These are phyloP conservation scores for Aethes cnicana DNA, from an alignment of 2,888 invertebrate genomes.

Conservation along the genomic window DNA sequence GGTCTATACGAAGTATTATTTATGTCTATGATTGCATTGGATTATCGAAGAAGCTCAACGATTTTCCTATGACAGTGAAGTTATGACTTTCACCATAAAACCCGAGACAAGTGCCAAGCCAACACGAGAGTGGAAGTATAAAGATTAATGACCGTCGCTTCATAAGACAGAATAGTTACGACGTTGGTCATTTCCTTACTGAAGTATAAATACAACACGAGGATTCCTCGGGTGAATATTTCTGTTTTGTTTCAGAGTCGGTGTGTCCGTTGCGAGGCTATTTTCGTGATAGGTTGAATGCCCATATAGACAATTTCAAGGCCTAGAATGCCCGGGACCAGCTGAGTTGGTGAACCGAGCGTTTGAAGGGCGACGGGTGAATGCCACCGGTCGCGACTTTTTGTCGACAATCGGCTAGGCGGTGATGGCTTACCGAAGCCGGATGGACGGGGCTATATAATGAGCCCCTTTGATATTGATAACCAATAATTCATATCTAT, in stretches of 20 bases:
- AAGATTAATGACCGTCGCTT: constrained; percentile 48
- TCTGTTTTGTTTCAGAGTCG: constrained; percentile 22
- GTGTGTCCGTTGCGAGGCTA: constrained; percentile 39
- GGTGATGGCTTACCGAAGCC: constrained; percentile 66
- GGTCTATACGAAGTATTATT: too few species aligned
- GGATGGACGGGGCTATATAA: constrained; percentile 61
- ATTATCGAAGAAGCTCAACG: constrained; percentile 9
- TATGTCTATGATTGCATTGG: constrained; percentile 12
- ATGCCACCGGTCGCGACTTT: constrained; percentile 72
- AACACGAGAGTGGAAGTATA: constrained; percentile 45
- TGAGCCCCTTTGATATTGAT: too few species aligned
- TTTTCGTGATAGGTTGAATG: constrained; percentile 65
- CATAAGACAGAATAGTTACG: constrained; percentile 29
- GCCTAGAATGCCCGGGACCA: constrained; percentile 65
- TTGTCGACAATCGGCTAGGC: constrained; percentile 66
- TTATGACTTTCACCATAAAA: constrained; percentile 44
- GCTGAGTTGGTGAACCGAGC: constrained; percentile 68
- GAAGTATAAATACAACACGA: constrained; percentile 20
- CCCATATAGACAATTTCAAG: constrained; percentile 66
- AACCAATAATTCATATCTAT: constrained; percentile 45
- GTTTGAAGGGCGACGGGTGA: constrained; percentile 79
- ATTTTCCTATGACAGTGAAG: constrained; percentile 31
- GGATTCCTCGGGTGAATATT: constrained; percentile 16
- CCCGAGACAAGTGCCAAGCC: constrained; percentile 39
- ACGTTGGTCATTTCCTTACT: constrained; percentile 25